These are phyloP conservation scores for Bubo scandiacus DNA, from an alignment of 2,113 vertebrate genomes.

Conservation along the genomic window DNA sequence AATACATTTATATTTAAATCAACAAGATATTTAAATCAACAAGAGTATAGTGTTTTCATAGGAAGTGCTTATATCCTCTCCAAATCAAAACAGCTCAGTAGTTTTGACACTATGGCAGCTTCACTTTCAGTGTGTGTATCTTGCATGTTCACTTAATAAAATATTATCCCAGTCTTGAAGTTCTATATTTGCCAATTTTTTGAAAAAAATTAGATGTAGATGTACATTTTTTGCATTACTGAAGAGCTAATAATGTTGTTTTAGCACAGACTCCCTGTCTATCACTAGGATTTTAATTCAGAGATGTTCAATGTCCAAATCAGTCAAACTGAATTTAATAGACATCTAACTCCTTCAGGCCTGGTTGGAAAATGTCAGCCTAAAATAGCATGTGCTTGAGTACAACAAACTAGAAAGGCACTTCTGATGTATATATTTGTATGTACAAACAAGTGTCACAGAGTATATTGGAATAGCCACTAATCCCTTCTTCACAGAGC, in stretches of 20 bases:
- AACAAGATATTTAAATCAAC: neutral
- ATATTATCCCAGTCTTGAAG: neutral
- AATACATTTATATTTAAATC: neutral
- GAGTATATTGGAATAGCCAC: neutral
- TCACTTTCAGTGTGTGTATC: neutral
- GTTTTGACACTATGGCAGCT: neutral
- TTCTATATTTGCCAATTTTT: neutral
- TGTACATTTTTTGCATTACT: neutral
- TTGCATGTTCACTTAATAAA: neutral
- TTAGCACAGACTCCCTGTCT: neutral
- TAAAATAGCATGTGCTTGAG: slow-evolving; percentile 46
- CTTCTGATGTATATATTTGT: neutral
- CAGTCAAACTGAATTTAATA: slow-evolving; percentile 50
- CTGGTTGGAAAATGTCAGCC: slow-evolving; percentile 52
- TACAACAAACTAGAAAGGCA: neutral
- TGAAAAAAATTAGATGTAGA: neutral
- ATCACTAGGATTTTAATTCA: neutral
- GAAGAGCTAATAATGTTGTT: neutral
- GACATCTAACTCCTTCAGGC: slow-evolving; percentile 50
- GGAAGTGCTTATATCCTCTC: neutral
- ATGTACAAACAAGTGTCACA: neutral
- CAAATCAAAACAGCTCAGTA: neutral
- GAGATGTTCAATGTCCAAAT: slow-evolving; percentile 14
- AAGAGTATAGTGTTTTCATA: neutral
- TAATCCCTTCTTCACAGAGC: neutral